Base-by-base conservation (phyloP, 2,888 invertebrate species). In the Tachystola acroxantha region DNA sequence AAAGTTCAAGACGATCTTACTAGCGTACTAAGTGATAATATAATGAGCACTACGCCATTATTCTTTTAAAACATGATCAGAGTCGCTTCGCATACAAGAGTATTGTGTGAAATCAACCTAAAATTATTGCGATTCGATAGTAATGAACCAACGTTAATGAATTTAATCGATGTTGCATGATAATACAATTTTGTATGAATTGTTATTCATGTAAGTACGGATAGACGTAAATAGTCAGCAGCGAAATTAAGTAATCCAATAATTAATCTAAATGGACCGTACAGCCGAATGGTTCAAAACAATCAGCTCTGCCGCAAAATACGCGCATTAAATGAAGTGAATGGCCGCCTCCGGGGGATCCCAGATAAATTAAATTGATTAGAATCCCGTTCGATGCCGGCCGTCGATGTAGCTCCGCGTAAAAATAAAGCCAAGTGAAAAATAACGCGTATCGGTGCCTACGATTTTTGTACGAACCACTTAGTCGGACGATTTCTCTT, bases 321-420 rank as follows among this genome's bases (percentile, higher is more conserved):
- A 86, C 85, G 81, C 84, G 86, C 85, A 85, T 84, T 86, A 86
- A 86, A 86, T 84, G 86, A 86, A 86, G 82, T 84, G 85, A 85
- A 86, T 84, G 80, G 81, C 77, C 70, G 81, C 81, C 84, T 81
- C 82, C 55, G 64, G 84, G n/a, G 82, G 84, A 85, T 80, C 80
- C 82, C 82, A 75, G 86, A 86, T 86, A 86, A 86, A 86, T 86
- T 86, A 86, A 86, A 86, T 85, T 86, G 86, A 86, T 86, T 86
- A 86, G 86, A 82, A 85, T 82, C 81, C 81, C 74, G 81, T 73
- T 77, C 79, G 79, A 82, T 74, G 77, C 71, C 66, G 70, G 59
- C 71, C 74, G 66, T 64, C 73, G 73, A 72, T 76, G 80, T 75
- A 70, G 76, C 72, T 57, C 57, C 63, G 72, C 67, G 75, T 65